These are phyloP conservation scores for Luehdorfia chinensis DNA, from an alignment of 1,140 invertebrate species.

Conservation along the genomic window DNA sequence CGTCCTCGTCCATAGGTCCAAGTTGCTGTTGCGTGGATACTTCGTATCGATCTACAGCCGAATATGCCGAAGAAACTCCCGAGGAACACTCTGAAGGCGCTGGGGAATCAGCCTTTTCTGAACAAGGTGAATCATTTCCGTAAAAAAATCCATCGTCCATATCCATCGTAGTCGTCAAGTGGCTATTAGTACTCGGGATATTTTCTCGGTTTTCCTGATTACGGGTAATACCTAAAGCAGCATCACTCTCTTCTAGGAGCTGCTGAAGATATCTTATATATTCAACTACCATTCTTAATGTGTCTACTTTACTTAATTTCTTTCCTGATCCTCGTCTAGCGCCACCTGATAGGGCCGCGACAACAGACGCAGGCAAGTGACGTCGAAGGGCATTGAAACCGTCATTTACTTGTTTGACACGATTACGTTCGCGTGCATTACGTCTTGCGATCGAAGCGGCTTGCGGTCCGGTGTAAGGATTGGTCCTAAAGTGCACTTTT, in stretches of 20 bases:
- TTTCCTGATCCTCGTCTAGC: conserved; percentile 85
- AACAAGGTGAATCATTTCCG: conserved; percentile 76
- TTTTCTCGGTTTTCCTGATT: conserved; percentile 71
- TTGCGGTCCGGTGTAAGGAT: conserved; percentile 81
- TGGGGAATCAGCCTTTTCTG: conserved; percentile 82
- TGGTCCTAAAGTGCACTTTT: conserved; percentile 83
- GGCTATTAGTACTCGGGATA: conserved; percentile 50
- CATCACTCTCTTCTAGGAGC: conserved; percentile 84
- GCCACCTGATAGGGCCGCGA: conserved; percentile 82
- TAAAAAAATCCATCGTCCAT: conserved; percentile 74
- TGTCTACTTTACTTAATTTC: conserved; percentile 97
- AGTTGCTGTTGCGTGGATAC: conserved; percentile 78
- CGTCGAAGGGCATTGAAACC: conserved; percentile 92
- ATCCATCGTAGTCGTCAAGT: conserved; percentile 59
- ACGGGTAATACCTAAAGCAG: conserved; percentile 61
- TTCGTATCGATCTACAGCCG: conserved; percentile 70
- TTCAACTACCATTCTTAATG: conserved; percentile 94
- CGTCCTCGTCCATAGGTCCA: conserved; percentile 85
- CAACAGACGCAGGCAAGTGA: conserved; percentile 89
- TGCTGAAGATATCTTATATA: conserved; percentile 94
- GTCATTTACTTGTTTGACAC: conserved; percentile 97
- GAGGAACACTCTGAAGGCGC: conserved; percentile 86
- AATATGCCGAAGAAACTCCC: conserved; percentile 72
- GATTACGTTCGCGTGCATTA: conserved; percentile 95
- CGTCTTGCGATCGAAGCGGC: conserved; percentile 92